Evolutionary conservation across 2,888 invertebrate genomes (phyloP), one percentile per base, ranked within the genome.

Genomic region (Hirtodrosophila cameraria): DNA sequence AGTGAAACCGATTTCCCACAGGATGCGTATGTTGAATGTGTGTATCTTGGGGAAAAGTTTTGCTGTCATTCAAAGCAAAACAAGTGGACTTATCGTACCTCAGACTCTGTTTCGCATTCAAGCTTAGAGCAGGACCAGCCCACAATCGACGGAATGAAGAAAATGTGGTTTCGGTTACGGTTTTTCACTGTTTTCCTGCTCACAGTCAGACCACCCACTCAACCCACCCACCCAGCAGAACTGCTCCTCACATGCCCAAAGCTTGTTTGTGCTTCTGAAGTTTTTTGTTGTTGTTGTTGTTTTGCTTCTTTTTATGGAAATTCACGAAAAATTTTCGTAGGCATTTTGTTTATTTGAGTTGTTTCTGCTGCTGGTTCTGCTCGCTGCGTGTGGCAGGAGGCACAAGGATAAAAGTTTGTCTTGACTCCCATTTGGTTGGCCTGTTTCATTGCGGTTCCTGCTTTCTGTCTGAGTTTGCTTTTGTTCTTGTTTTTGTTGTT

Each of bases 151-250:
- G 73, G 72, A 87, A 87, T 84, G 82, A 87, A 86, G 87, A 84
- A 87, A 87, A 82, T 87, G 86, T 80, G 87, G 87, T 87, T 86
- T 74, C 64, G 87, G 86, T 87, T 87, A 86, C 86, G 87, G 86
- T 86, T 80, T 87, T 86, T 86, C 81, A 78, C 86, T 86, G 86
- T 86, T 87, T 72, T 68, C 36, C 54, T 38, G 53, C 35, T 31
- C 62, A 31, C 28, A 23, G 13, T 31, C 25, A 33, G 28, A 9
- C 15, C 52, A 61, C 35, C 49, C 58, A 38, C 15, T 15, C 31
- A 58, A 38, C 20, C 30, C 52, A 38, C n/a, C 48, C 52, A 57
- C 9, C 25, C 27, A 38, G n/a, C 25, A 9, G 41, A 49, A 20
- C 45, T 30, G 15, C 41, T 36, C 35, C 53, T 13, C 35, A 31